Evolutionary conservation across 2,888 invertebrate genomes (phyloP).

Genomic region (Drosophila phalerata): DNA sequence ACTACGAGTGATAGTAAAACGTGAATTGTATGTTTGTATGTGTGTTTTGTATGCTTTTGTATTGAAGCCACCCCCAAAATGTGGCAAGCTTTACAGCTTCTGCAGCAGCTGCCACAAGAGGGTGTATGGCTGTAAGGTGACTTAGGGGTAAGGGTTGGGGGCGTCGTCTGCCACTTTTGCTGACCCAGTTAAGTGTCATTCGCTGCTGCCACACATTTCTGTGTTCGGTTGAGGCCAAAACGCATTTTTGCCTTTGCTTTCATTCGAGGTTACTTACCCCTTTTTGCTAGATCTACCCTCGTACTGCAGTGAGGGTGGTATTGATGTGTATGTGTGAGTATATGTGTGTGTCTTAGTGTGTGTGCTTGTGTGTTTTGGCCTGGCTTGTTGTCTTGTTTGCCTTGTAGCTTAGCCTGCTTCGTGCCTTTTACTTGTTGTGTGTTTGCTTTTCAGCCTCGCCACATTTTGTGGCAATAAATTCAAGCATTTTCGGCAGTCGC

Average conservation of each 20-base stretch:
- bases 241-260: slow-evolving; percentile 73
- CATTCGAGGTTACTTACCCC: slow-evolving; percentile 82
- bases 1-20: slow-evolving; percentile 81
- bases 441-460: slow-evolving; percentile 28
- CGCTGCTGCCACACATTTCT: slow-evolving; percentile 52
- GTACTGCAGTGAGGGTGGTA: neutral
- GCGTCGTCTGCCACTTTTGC: slow-evolving; percentile 69
- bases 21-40: slow-evolving; percentile 24
- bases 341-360: neutral
- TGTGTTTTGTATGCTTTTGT: slow-evolving; percentile 20
- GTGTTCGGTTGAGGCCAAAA: slow-evolving; percentile 29
- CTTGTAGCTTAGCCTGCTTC: slow-evolving; percentile 33
- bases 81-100: slow-evolving; percentile 16
- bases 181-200: slow-evolving; percentile 80
- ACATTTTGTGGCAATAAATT: slow-evolving; percentile 45
- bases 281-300: slow-evolving; percentile 18
- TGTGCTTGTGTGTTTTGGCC: slow-evolving; percentile 16
- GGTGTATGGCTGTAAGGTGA: slow-evolving; percentile 1
- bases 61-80: slow-evolving; percentile 29
- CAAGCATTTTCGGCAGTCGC: slow-evolving; percentile 28
- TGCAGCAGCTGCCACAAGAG: slow-evolving; percentile 16
- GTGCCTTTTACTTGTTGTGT: slow-evolving; percentile 26
- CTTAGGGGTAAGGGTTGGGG: neutral
- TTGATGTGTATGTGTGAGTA: slow-evolving; percentile 7
- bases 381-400: slow-evolving; percentile 31